Conservation (phyloP, 1,140 invertebrate genomes). For the Trichoplusia ni region DNA sequence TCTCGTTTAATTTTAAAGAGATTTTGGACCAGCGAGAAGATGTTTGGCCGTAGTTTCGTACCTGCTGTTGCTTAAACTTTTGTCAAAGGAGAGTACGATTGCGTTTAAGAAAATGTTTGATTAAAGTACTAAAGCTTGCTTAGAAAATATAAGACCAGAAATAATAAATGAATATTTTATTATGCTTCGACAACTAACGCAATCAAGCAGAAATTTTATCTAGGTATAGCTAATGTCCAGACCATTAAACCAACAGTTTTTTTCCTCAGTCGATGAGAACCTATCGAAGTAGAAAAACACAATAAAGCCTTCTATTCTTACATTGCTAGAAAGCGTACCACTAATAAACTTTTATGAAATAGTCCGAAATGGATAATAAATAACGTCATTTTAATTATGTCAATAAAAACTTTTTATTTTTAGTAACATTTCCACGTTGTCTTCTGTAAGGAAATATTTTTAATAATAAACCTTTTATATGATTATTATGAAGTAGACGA, state of each 20-base stretch:
- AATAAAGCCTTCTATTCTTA: no score
- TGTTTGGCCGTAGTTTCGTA: not conserved
- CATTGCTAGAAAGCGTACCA: no score
- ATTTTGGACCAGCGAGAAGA: conserved; percentile 21
- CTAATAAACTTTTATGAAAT: no score
- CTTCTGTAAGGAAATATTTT: no score
- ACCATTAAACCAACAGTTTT: not conserved
- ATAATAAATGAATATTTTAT: not conserved
- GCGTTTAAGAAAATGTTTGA: no score
- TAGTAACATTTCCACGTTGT: no score
- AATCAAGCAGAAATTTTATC: conserved; percentile 8
- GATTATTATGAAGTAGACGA: no score
- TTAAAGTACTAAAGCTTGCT: no score
- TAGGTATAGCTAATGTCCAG: not conserved
- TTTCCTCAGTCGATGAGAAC: not conserved
- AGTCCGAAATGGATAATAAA: no score
- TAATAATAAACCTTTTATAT: no score
- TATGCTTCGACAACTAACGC: conserved; percentile 1
- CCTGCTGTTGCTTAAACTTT: conserved; percentile 8
- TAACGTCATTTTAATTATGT: no score
- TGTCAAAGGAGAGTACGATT: conserved; percentile 16
- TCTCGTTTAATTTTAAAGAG: conserved; percentile 27
- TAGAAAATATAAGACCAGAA: not conserved
- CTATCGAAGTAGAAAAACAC: not conserved
- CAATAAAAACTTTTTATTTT: no score